Evolutionary conservation across 2,888 invertebrate genomes (phyloP), one percentile per base, ranked within the genome.

Genomic region (Scelioninae gen. 2): DNA sequence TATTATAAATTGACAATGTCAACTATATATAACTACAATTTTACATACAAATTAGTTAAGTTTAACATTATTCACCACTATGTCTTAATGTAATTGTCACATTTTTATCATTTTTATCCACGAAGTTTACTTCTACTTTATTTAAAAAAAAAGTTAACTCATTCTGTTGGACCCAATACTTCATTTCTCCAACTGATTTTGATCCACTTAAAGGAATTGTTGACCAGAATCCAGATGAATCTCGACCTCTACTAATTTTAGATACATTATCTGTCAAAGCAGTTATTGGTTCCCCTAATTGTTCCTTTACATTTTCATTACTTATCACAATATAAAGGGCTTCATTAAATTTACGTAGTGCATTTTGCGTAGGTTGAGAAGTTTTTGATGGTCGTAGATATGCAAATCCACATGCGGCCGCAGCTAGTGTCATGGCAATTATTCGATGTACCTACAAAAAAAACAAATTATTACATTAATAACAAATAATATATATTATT

Each of bases 211-310:
- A 88, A 0, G 91, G 90, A 2, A 94, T 87, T 82, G 89, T 88
- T 81, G 92, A 91, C 81, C 89, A 88, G 25, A 5, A n/a, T 7
- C 61, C 55, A 16, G 31, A 18, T 46, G 88, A 88, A 48, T 87
- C 84, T 2, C 81, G 76, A 78, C 91, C 89, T 70, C 68, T 74
- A 4, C 60, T 74, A 35, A 11, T 4, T 46, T 81, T 75, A 1
- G n/a, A 37, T 11, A 37, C 11, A 13, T 13, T 37, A 11, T 10
- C 90, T 70, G 93, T 89, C 53, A 87, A 87, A 69, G 91, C 91
- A 82, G 89, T 90, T 33, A 94, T 92, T 0, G 94, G 94, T 83
- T 93, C 91, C 1, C 94, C 94, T 35, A 95, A 86, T 73, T 91
- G 87, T 52, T 88, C 83, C 3, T 91, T 87, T 2, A 92, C 92